A percentile compares a stretch with the other conserved stretches of the same genome.
Evolutionary conservation across 37 sponge, comb jelly and placozoan genomes (phyloP).

Genomic region (Halisarca cf. caerulea): DNA sequence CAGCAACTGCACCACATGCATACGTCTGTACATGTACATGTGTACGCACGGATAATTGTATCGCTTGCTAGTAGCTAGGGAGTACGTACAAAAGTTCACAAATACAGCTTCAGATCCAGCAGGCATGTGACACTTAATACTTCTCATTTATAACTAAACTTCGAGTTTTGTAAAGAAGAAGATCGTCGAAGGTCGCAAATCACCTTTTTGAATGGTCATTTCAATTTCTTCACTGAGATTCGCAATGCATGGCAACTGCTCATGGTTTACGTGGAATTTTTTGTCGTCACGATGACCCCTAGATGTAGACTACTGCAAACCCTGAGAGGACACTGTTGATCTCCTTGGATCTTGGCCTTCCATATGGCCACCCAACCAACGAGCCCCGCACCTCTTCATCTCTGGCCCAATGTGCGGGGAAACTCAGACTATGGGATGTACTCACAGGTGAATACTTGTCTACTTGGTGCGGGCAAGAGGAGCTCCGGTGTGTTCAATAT

Average conservation of each 20-base stretch:
- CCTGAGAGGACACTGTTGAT: not conserved
- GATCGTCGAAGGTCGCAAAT: not conserved
- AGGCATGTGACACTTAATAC: not conserved
- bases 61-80: not conserved
- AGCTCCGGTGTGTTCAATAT: too few relatives aligned
- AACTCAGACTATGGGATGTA: too few relatives aligned
- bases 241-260: conserved; percentile 5
- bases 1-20: too few relatives aligned
- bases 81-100: not conserved
- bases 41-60: not conserved
- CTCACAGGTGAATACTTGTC: too few relatives aligned
- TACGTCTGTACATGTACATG: not conserved
- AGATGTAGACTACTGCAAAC: not conserved
- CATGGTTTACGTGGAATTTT: not conserved
- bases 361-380: conserved; percentile 15
- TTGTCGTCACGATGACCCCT: not conserved
- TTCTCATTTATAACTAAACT: not conserved
- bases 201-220: not conserved
- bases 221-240: conserved; percentile 4
- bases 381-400: not conserved
- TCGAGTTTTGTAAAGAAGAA: not conserved
- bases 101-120: not conserved
- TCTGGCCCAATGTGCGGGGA: too few relatives aligned
- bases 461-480: too few relatives aligned
- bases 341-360: conserved; percentile 21